A percentile compares a stretch with the other conserved stretches of the same genome.
These are phyloP conservation scores for Mimas tiliae DNA, from an alignment of 2,888 invertebrate species.

Conservation along the genomic window DNA sequence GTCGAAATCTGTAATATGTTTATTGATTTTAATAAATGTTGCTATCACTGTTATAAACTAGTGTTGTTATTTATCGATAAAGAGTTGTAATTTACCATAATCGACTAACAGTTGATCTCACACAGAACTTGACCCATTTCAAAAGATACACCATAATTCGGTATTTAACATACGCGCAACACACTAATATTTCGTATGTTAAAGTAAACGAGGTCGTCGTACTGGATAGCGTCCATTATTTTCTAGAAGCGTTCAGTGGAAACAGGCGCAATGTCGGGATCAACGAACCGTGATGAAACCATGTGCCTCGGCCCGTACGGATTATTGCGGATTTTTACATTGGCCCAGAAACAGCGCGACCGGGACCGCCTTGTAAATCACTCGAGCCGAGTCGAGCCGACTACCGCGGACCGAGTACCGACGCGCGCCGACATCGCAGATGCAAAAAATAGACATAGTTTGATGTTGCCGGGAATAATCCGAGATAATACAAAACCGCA, in stretches of 20 bases:
- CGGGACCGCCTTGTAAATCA: slow-evolving; percentile 72
- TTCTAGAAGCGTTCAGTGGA: slow-evolving; percentile 8
- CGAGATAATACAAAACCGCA: slow-evolving; percentile 71
- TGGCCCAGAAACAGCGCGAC: slow-evolving; percentile 76
- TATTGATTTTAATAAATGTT: slow-evolving; percentile 5
- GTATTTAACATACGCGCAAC: not conserved
- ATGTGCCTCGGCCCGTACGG: slow-evolving; percentile 44
- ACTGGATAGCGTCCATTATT: not conserved
- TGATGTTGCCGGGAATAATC: slow-evolving; percentile 75
- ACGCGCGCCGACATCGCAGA: slow-evolving; percentile 61
- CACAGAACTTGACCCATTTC: too few species aligned
- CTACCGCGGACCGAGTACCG: slow-evolving; percentile 38
- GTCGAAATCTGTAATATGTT: not conserved
- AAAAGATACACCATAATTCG: too few species aligned
- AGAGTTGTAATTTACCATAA: not conserved
- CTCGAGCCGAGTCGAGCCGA: slow-evolving; percentile 54
- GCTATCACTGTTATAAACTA: not conserved
- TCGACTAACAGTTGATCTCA: not conserved
- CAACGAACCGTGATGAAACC: slow-evolving; percentile 62
- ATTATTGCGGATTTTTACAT: slow-evolving; percentile 61
- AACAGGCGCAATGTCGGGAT: slow-evolving; percentile 46
- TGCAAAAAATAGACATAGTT: slow-evolving; percentile 81
- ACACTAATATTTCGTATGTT: not conserved
- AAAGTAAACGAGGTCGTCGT: not conserved
- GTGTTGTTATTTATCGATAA: slow-evolving; percentile 20